Base-by-base conservation (phyloP, 2,113 vertebrate species). In the Paratilapia polleni region DNA sequence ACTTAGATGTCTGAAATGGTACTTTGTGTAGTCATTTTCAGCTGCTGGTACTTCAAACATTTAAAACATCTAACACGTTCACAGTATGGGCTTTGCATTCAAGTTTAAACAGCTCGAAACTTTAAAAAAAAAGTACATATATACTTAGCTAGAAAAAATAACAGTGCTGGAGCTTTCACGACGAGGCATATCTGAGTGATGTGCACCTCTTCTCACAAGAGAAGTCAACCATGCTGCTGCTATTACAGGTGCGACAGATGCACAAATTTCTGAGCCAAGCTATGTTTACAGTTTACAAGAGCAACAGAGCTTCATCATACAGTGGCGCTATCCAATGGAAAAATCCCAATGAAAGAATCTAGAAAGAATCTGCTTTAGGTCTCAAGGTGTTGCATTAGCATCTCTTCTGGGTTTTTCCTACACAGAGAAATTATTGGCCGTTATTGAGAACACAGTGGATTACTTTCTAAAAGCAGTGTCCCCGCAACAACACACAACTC, bases 171-270 rank as follows among this genome's bases (percentile, higher is more conserved):
- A 36, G 47, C 57, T 61, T 12, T 12, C 5, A 66, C 0, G 2
- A 26, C 4, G 10, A 36, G 36, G n/a, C 47, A 52, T 49, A 78
- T 60, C 38, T 74, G 89, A 84, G n/a, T 73, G 60, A 91, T 74
- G 47, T 85, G 43, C 56, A 78, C 56, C 2, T 82, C 36, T 76
- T 60, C 59, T 10, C 58, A 85, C 75, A 83, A 12, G 43, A 76
- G 56, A 89, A 80, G 77, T 73, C 83, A 81, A 87, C 86, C 86
- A 78, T 82, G 28, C 14, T 70, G n/a, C 20, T 92, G 84, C 84
- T 81, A 85, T 81, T 86, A 75, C 87, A 91, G 85, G 83, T 88
- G 89, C 26, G 52, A 52, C 22, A 62, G 60, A 59, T 22, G 28
- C 59, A 59, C 78, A 79, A 0, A n/a, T 85, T 79, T 85, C 58